Evolutionary conservation across 2,797 vertebrate species (phyloP).

Genomic region (Gallirallus australis): DNA sequence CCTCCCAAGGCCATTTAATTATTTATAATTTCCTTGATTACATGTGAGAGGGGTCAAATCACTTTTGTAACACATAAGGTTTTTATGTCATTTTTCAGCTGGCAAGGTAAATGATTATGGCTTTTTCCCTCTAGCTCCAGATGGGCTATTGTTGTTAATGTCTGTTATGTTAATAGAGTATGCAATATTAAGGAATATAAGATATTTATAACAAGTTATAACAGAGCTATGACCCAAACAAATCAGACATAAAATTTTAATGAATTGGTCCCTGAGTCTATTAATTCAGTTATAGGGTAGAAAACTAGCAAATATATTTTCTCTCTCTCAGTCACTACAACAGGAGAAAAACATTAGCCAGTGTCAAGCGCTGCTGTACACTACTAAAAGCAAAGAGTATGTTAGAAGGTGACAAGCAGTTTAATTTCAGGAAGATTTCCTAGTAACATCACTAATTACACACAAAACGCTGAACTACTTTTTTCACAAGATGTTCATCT

Average conservation of each 20-base stretch:
- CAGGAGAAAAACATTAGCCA: conserved; percentile 10
- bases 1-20: conserved; percentile 50
- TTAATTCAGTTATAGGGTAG: conserved; percentile 46
- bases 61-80: conserved; percentile 40
- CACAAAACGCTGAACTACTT: background rate
- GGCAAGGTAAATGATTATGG: conserved; percentile 50
- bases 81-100: conserved; percentile 67
- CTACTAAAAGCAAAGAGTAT: background rate
- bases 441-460: background rate
- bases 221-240: conserved; percentile 53
- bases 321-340: background rate
- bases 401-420: background rate
- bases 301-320: conserved; percentile 42
- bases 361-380: conserved; percentile 31
- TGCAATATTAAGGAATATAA: conserved; percentile 71
- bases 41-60: conserved; percentile 57
- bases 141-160: conserved; percentile 52
- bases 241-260: conserved; percentile 67
- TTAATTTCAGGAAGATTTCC: background rate
- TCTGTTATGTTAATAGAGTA: conserved; percentile 57
- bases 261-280: conserved; percentile 42
- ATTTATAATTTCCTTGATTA: conserved; percentile 70
- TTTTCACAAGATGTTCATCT: background rate
- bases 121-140: conserved; percentile 55
- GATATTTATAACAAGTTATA: conserved; percentile 73